Evolutionary conservation across 2,888 invertebrate genomes (phyloP), one percentile per base, ranked within the genome.

Genomic region (Cactoblastis cactorum): DNA sequence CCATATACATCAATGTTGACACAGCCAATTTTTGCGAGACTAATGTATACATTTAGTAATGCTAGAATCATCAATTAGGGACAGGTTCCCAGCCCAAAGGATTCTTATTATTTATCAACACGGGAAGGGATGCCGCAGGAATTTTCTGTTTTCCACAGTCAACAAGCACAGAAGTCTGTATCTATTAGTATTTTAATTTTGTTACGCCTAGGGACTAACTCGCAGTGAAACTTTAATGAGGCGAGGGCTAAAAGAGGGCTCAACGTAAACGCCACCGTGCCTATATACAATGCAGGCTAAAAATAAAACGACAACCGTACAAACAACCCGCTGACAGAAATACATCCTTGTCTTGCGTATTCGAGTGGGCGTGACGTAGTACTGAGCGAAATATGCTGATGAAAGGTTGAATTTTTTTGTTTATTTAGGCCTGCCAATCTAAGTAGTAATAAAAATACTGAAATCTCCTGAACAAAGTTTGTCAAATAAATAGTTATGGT

Each of bases 201-300:
- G 43, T 24, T 8, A 43, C 43, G 45, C 48, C 49, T 43, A 43
- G 45, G 53, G 48, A 52, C 48, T 49, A 49, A 57, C 46, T 54
- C 53, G 53, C 53, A 53, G 61, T 77, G 64, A 71, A 78, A 71
- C 59, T 70, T 75, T 76, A 74, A 78, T 75, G 69, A 67, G n/a
- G 68, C 48, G 61, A 62, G 72, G 72, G 64, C 53, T 65, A 54
- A 61, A 66, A 68, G 62, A 65, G 71, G 62, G 60, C 62, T 62
- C 55, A 60, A 55, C 54, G 51, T 56, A 63, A 65, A 66, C 61
- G 62, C 59, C 63, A 66, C 61, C 56, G 59, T 58, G 61, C 28
- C 62, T 62, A 57, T 55, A 56, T 57, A 54, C 57, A 50, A 56
- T 54, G 56, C 59, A 61, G 35, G 62, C 64, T 69, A 65, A 65